Conservation (phyloP, 1,140 invertebrate genomes). For the Contarinia nasturtii region DNA sequence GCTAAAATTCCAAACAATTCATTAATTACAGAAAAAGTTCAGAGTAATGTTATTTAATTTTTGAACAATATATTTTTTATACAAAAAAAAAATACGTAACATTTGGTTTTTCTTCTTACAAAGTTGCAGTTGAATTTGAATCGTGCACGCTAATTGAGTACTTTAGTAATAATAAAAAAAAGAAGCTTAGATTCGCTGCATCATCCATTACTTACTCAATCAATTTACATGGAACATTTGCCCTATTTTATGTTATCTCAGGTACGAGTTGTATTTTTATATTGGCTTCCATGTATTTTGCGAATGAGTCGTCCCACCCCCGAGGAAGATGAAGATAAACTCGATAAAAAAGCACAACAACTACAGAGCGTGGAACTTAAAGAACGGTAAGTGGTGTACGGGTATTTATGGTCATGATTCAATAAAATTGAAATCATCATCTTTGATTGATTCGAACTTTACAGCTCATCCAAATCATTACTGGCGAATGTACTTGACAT, state of each 20-base stretch:
- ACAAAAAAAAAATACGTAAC: too few species aligned
- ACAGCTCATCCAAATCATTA: conserved; percentile 70
- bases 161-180: not conserved
- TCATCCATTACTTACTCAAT: not conserved
- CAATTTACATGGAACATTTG: not conserved
- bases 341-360: conserved; percentile 31
- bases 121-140: not conserved
- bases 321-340: conserved; percentile 32
- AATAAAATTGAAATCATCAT: too few species aligned
- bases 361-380: conserved; percentile 24
- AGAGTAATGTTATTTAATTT: too few species aligned
- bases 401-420: too few species aligned
- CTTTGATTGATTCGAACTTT: conserved; percentile 29
- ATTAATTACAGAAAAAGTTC: too few species aligned
- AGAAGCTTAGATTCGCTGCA: not conserved
- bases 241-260: conserved; percentile 23
- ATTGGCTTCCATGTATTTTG: conserved; percentile 90
- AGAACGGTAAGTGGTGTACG: conserved; percentile 17
- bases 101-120: too few species aligned
- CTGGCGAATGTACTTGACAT: conserved; percentile 87
- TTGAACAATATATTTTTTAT: too few species aligned
- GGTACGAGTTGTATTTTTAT: conserved; percentile 83
- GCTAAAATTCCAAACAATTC: too few species aligned
- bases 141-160: not conserved
- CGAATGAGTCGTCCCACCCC: conserved; percentile 77